phyloP scores from a whole-genome alignment of 2,113 vertebrate genomes.

The Dryoscopus gambensis region DNA sequence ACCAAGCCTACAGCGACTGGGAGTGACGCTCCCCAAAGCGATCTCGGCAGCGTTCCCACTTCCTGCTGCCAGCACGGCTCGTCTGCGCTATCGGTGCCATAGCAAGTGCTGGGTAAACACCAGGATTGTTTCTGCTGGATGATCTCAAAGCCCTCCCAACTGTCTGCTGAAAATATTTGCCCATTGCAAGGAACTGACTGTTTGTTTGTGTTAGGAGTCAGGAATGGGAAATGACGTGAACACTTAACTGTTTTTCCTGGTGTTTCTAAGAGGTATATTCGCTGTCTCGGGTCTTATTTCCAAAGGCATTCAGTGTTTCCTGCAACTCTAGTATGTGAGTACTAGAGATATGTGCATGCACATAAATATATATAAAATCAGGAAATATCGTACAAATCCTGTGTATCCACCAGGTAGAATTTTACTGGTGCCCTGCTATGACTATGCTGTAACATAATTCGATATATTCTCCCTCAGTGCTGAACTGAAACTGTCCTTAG shows the following conservation, averaged over 20 bases:
- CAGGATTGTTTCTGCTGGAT: background rate
- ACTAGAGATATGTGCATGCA: background rate
- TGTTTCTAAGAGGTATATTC: background rate
- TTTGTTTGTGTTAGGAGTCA: background rate
- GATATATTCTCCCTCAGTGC: background rate
- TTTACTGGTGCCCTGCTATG: background rate
- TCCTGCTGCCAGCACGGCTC: background rate
- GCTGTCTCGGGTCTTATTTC: background rate
- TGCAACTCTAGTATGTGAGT: background rate
- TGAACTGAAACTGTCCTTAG: background rate
- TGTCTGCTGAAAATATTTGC: background rate
- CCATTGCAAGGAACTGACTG: constrained; percentile 18
- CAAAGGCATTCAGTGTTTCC: background rate
- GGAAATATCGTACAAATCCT: background rate
- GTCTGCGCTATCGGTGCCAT: accelerated
- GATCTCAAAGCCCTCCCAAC: background rate
- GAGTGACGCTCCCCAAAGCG: accelerated
- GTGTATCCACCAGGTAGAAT: background rate
- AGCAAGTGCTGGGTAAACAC: background rate
- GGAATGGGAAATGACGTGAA: constrained; percentile 29
- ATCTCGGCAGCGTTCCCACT: accelerated
- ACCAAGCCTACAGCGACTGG: accelerated
- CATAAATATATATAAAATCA: background rate
- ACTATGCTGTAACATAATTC: background rate
- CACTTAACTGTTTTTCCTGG: background rate